A percentile compares a stretch with the other conserved stretches of the same genome.
Conservation (phyloP, 2,797 vertebrate species). For the Micrastur ruficollis region DNA sequence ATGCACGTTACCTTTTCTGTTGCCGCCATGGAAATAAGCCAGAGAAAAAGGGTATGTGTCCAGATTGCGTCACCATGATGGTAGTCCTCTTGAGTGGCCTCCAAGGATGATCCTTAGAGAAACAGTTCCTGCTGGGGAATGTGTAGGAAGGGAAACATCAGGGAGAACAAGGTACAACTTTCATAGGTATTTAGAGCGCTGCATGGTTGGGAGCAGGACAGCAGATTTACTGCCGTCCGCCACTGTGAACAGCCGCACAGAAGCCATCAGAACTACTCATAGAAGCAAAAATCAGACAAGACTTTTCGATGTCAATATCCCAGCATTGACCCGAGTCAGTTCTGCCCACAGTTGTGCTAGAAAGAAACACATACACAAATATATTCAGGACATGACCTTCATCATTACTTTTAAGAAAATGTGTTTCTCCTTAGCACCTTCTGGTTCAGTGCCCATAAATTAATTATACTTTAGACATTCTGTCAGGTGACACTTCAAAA, state of each 20-base stretch:
- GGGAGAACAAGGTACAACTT: neutral
- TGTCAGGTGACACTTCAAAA: neutral
- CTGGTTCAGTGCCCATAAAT: neutral
- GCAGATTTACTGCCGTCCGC: neutral
- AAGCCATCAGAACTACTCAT: neutral
- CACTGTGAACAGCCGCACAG: neutral
- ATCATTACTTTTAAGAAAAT: neutral
- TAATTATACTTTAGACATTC: neutral
- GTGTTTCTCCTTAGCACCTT: neutral
- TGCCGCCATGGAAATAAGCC: neutral
- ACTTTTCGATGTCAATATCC: neutral
- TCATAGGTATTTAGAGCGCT: neutral
- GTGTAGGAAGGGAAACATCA: neutral
- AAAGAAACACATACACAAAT: neutral
- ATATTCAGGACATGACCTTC: neutral
- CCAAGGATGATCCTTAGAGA: neutral
- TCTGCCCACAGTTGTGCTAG: neutral
- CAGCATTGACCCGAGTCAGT: neutral
- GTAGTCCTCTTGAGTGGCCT: neutral
- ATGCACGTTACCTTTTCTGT: neutral
- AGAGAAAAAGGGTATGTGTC: neutral
- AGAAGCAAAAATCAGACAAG: neutral
- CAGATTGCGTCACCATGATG: fast-evolving
- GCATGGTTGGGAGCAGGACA: neutral
- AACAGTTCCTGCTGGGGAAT: neutral